Conservation (phyloP, 2,888 invertebrate species). For the Aleiodes leptofemur region DNA sequence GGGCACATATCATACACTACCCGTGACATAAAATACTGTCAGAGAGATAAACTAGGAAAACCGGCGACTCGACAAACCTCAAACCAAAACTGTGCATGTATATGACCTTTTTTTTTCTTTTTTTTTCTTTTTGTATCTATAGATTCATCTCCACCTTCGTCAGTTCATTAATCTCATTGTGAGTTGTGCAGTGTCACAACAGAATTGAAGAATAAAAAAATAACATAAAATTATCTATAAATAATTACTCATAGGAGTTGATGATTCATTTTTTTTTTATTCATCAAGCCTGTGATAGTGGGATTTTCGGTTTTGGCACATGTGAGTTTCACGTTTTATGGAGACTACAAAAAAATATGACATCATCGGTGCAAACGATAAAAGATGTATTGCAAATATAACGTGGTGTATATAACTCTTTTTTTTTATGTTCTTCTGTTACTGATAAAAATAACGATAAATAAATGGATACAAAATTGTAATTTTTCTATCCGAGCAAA, state of each 20-base stretch:
- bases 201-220: slow-evolving; percentile 16
- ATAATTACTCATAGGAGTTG: slow-evolving; percentile 29
- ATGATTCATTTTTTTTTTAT: slow-evolving; percentile 44
- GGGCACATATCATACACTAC: slow-evolving; percentile 34
- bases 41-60: slow-evolving; percentile 53
- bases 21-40: slow-evolving; percentile 51
- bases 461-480: slow-evolving; percentile 4
- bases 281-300: slow-evolving; percentile 16
- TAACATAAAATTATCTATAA: slow-evolving; percentile 4
- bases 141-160: slow-evolving; percentile 3
- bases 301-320: slow-evolving; percentile 31
- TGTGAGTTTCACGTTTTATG: slow-evolving; percentile 24
- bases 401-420: slow-evolving; percentile 6
- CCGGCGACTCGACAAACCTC: slow-evolving; percentile 45
- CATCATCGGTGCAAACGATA: slow-evolving; percentile 16
- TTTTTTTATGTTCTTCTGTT: slow-evolving; percentile 14
- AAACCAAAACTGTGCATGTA: slow-evolving; percentile 9
- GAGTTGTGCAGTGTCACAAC: slow-evolving; percentile 25
- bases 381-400: slow-evolving; percentile 9
- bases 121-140: neutral
- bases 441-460: neutral
- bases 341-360: slow-evolving; percentile 4
- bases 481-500: neutral
- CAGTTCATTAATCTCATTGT: slow-evolving; percentile 38
- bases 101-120: slow-evolving; percentile 3